Conservation (phyloP, 2,797 vertebrate species). For the Muscicapa comitata region DNA sequence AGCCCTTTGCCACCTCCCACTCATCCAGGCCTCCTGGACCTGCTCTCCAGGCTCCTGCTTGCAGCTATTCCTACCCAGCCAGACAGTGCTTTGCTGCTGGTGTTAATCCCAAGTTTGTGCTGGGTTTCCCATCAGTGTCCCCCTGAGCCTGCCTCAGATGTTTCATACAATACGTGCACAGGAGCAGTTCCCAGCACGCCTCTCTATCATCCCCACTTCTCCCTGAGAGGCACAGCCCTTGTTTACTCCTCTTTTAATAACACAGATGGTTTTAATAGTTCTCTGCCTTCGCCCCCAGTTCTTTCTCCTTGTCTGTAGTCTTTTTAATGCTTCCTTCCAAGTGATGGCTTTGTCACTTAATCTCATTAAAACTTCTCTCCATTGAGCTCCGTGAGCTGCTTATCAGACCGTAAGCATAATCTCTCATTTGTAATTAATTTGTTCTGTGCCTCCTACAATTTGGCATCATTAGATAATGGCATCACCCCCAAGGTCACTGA, state of each 20-base stretch:
- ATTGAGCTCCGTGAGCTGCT: slow-evolving; percentile 33
- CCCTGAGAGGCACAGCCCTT: slow-evolving; percentile 30
- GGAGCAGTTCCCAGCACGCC: neutral
- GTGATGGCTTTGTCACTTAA: slow-evolving; percentile 55
- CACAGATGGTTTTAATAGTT: slow-evolving; percentile 55
- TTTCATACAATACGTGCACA: neutral
- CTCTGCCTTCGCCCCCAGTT: slow-evolving; percentile 26
- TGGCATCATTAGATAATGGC: slow-evolving; percentile 47
- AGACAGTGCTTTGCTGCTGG: neutral
- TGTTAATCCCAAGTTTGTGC: neutral
- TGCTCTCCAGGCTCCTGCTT: neutral
- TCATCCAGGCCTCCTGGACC: neutral
- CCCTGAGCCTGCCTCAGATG: neutral
- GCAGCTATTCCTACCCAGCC: neutral
- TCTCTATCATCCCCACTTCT: neutral
- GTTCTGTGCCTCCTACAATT: slow-evolving; percentile 55
- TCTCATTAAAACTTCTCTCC: slow-evolving; percentile 65
- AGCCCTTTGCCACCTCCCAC: neutral
- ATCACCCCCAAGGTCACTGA: slow-evolving; percentile 48
- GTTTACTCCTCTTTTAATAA: slow-evolving; percentile 52
- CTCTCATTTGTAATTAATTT: slow-evolving; percentile 66
- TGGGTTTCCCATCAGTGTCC: neutral
- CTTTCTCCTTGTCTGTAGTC: slow-evolving; percentile 26
- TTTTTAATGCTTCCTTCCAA: slow-evolving; percentile 50
- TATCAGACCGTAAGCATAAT: slow-evolving; percentile 59